Evolutionary conservation across 2,113 vertebrate genomes (phyloP).

Genomic region (Periophthalmus modestus): DNA sequence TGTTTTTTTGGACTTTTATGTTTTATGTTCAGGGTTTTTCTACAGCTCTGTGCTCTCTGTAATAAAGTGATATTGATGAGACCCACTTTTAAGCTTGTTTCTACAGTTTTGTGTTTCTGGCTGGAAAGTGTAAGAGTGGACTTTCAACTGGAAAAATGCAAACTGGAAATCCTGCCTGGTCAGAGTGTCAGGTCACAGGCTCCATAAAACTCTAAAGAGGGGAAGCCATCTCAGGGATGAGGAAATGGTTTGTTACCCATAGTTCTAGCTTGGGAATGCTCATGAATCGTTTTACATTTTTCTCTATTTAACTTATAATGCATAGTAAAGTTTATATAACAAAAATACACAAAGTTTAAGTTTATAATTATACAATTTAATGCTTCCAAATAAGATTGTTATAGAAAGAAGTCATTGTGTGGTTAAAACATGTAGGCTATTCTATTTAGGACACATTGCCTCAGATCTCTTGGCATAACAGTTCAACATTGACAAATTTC

Average conservation of each 20-base stretch:
- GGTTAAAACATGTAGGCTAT: background rate
- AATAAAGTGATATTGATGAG: conserved; percentile 71
- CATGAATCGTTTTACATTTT: background rate
- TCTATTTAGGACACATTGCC: background rate
- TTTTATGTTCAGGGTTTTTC: conserved; percentile 75
- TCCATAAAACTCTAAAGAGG: conserved; percentile 25
- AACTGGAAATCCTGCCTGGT: conserved; percentile 67
- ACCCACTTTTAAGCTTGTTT: conserved; percentile 17
- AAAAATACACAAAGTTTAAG: background rate
- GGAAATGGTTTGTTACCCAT: conserved; percentile 29
- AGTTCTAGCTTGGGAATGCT: background rate
- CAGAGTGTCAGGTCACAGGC: conserved; percentile 45
- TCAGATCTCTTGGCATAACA: background rate
- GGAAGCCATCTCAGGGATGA: conserved; percentile 45
- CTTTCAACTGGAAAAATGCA: conserved; percentile 51
- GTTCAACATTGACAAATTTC: background rate
- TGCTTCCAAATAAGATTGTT: conserved; percentile 21
- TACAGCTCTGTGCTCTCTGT: conserved; percentile 78
- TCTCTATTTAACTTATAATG: background rate
- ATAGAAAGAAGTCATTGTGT: conserved; percentile 19
- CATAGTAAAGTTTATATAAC: background rate
- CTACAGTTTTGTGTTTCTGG: conserved; percentile 39
- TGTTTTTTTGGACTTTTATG: conserved; percentile 67
- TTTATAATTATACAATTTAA: background rate
- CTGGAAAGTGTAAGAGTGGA: conserved; percentile 44